These are phyloP conservation scores for Bergia puertoricense DNA, from an alignment of 92 coral and sea anemone genomes.

Conservation along the genomic window DNA sequence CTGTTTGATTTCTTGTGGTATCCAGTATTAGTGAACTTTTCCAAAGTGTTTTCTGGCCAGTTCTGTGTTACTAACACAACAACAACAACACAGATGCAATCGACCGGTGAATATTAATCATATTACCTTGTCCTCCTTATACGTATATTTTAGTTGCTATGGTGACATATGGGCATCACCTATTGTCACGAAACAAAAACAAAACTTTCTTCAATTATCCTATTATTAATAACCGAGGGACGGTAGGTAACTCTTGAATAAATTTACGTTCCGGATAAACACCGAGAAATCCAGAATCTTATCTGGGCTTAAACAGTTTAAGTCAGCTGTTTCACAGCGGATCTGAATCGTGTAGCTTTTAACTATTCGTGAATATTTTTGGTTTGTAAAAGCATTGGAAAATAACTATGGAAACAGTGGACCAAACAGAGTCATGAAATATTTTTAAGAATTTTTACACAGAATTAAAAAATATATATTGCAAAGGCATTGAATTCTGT, in stretches of 20 bases:
- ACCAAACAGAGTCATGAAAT: neutral
- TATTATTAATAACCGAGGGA: no score
- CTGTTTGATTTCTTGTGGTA: neutral
- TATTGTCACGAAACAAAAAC: neutral
- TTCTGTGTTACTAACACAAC: constrained; percentile 10
- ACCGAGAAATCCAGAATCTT: neutral
- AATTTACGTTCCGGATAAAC: neutral
- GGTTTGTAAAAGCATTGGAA: neutral
- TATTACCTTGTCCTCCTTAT: neutral
- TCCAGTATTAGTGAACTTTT: neutral
- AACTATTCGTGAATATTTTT: neutral
- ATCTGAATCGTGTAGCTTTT: neutral
- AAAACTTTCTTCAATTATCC: neutral
- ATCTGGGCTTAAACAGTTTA: neutral
- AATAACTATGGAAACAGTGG: neutral
- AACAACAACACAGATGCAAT: neutral
- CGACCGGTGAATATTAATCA: constrained; percentile 13
- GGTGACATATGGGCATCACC: neutral
- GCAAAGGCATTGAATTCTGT: neutral
- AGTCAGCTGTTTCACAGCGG: neutral
- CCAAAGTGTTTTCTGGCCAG: neutral
- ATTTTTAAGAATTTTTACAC: no score
- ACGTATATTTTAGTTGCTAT: constrained; percentile 7
- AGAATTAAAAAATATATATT: neutral
- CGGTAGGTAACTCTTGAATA: constrained; percentile 13